Base-by-base conservation (phyloP, 2,113 vertebrate genomes). In the Trematocara variabile region DNA sequence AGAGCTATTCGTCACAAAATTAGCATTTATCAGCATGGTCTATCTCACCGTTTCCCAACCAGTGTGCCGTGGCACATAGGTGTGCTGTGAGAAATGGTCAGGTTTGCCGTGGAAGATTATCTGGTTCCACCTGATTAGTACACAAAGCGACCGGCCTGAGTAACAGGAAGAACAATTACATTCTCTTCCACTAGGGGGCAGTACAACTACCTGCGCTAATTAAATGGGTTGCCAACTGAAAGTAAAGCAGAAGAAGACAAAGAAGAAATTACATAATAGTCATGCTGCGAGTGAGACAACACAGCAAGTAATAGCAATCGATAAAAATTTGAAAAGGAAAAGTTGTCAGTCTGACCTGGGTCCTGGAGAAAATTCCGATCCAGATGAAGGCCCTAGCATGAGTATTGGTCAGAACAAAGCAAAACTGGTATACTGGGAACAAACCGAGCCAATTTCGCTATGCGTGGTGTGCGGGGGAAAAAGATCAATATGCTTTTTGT, bases 381-480 rank as follows among this genome's bases (percentile, higher is more conserved):
- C 55, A 58, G 14, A 58, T 58, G 3, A 5, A 58, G 14, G 55
- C 55, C 28, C 55, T 58, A 58, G 55, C 55, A 58, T 33, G 1
- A 58, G 55, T 58, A 58, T 28, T 5, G 8, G 28, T 58, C 55
- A 18, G 28, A 33, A 58, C 14, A 58, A 58, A 33, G 55, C 28
- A 18, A 33, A 33, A 2, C 13, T 30, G 28, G 28, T 58, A 58
- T 33, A 58, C 55, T 58, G 14, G 28, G 28, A 18, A 18, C 14
- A 58, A 58, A 58, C 55, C 0, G 4, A 58, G 7, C 55, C 55
- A 58, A 58, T 58, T 16, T 33, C 4, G 0, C 28, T 18, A 58
- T 18, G 7, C 3, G 4, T 58, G 25, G 55, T 58, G 28, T 33
- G 55, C 0, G 28, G 13, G 2, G 14, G 55, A 0, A 5, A 30